Evolutionary conservation across 53 echinoderm and acorn worm genomes (phyloP).

Genomic region (Echinometra lucunter): DNA sequence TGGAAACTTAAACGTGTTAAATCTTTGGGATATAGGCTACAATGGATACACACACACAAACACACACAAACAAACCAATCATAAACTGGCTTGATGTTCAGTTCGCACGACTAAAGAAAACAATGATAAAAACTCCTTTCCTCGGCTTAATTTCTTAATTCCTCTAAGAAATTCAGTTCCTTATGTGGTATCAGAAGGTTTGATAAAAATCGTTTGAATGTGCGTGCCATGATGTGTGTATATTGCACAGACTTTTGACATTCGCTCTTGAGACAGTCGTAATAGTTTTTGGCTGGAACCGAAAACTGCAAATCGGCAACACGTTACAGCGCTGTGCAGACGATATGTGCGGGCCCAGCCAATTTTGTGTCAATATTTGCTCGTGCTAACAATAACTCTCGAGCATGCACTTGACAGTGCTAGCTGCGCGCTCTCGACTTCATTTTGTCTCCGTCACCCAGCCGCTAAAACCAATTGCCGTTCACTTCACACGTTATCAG

Average conservation of each 20-base stretch:
- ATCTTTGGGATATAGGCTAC: no score
- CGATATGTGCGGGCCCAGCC: constrained; percentile 12
- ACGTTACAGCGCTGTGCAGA: constrained; percentile 8
- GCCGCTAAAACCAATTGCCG: constrained; percentile 28
- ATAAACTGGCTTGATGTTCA: no score
- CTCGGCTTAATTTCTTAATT: no score
- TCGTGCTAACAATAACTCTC: constrained; percentile 55
- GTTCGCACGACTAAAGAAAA: no score
- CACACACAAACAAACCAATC: no score
- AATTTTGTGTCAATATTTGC: constrained; percentile 56
- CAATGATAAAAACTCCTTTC: no score
- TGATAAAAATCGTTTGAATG: not conserved
- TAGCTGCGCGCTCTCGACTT: not conserved
- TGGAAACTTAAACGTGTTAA: no score
- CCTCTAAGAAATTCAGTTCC: no score
- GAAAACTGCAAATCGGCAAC: not conserved
- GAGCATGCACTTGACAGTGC: constrained; percentile 20
- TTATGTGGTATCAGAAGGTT: no score
- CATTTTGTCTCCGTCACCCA: constrained; percentile 34
- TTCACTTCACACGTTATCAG: not conserved
- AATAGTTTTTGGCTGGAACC: not conserved
- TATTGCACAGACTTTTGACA: not conserved
- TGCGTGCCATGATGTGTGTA: not conserved
- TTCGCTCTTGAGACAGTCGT: not conserved
- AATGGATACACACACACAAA: no score